Percentiles rank a stretch among this genome's conserved stretches.
These are phyloP conservation scores for Copidosoma aretas DNA, from an alignment of 2,888 invertebrate genomes.

Conservation along the genomic window DNA sequence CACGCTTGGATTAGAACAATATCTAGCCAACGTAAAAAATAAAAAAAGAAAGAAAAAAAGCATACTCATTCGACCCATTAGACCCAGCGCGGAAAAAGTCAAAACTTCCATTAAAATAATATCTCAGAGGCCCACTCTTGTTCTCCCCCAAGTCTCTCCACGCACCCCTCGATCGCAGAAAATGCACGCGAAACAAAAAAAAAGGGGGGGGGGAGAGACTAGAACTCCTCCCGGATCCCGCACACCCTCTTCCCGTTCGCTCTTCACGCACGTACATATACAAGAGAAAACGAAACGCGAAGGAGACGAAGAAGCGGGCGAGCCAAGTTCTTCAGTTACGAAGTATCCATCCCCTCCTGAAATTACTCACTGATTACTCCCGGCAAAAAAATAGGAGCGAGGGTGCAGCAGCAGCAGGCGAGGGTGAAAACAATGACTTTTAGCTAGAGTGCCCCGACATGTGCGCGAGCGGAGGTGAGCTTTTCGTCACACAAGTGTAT, in stretches of 20 bases:
- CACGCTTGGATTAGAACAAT: too few relatives aligned
- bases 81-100: constrained; percentile 14
- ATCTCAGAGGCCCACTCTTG: constrained; percentile 10
- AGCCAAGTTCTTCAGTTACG: constrained; percentile 19
- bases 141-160: too few relatives aligned
- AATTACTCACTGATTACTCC: constrained; percentile 36
- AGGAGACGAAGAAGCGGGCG: neutral
- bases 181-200: neutral
- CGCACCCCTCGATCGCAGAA: neutral
- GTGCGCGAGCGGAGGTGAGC: neutral
- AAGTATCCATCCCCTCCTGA: constrained; percentile 12
- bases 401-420: neutral
- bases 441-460: constrained; percentile 25
- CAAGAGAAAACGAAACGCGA: neutral
- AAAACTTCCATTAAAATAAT: constrained; percentile 22
- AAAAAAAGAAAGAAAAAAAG: neutral
- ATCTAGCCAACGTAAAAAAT: too few relatives aligned
- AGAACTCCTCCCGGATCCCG: neutral
- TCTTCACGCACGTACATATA: neutral
- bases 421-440: constrained; percentile 37
- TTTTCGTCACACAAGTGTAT: neutral
- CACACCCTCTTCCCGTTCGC: too few relatives aligned
- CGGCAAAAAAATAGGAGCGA: constrained; percentile 3
- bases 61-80: constrained; percentile 31
- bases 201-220: neutral